A percentile compares a stretch with the other conserved stretches of the same genome.
These are phyloP conservation scores for Echinarachnius parma DNA, from an alignment of 53 echinoderm and acorn worm species.

Conservation along the genomic window DNA sequence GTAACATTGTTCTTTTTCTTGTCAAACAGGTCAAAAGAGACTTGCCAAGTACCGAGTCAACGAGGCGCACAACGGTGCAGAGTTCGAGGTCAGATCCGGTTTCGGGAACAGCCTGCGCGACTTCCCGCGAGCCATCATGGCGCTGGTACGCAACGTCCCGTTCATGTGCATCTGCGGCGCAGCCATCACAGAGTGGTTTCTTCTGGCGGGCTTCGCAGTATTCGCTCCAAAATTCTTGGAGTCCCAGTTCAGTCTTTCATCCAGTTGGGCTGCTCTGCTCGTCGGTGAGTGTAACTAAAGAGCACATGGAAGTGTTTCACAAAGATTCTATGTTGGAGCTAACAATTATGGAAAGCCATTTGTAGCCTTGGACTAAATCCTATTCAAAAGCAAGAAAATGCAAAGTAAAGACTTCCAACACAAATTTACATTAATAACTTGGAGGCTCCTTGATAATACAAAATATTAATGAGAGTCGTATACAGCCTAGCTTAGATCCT, in stretches of 20 bases:
- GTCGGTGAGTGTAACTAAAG: constrained; percentile 97
- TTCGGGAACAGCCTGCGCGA: constrained; percentile 88
- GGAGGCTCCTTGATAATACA: too few species aligned
- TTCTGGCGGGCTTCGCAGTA: constrained; percentile 90
- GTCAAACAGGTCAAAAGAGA: constrained; percentile 58
- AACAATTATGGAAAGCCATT: too few species aligned
- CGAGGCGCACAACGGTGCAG: constrained; percentile 79
- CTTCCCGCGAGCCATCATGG: constrained; percentile 72
- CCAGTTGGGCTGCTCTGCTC: constrained; percentile 86
- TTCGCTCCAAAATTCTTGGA: constrained; percentile 98
- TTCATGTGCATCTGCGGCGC: constrained; percentile 93
- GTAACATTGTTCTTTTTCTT: background rate
- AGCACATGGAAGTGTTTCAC: too few species aligned
- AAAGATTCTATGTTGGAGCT: too few species aligned
- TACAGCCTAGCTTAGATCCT: too few species aligned
- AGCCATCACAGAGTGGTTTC: constrained; percentile 88
- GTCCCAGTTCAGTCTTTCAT: constrained; percentile 84
- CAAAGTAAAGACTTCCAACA: too few species aligned
- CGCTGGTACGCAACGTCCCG: constrained; percentile 76
- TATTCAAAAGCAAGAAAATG: too few species aligned
- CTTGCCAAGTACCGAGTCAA: constrained; percentile 69
- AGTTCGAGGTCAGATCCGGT: constrained; percentile 63
- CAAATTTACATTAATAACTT: too few species aligned
- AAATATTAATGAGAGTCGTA: too few species aligned
- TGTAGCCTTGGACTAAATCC: too few species aligned